Evolutionary conservation across 1,140 invertebrate species (phyloP), one percentile per base, ranked within the genome.

Genomic region (Micrasema minimum): DNA sequence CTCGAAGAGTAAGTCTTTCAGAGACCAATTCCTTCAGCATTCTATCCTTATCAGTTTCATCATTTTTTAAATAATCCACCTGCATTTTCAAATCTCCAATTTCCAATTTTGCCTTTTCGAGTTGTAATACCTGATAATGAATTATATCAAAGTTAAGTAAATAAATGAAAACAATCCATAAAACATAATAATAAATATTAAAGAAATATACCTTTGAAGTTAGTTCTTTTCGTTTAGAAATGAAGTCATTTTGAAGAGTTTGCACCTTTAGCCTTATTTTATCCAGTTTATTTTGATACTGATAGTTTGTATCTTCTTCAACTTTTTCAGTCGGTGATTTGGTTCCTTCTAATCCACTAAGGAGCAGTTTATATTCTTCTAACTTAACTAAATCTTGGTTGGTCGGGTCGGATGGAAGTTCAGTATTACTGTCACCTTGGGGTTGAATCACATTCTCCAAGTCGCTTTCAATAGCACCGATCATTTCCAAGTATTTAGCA

Each of bases 241-340:
- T 85, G 0, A 89, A 73, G 55, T 88, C 85, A 67, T 88, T 87
- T 55, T 88, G 85, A 45, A 89, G 75, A 76, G 87, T 81, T 55
- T 82, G 78, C 37, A 90, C 85, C 76, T 90, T 85, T 68, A 88
- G 85, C 61, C 80, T 79, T 14, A 85, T 83, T 72, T 80, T 83
- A 0, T 76, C 77, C 7, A 85, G 50, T 35, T 82, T 80, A 55
- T 78, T 80, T 74, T 80, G 81, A 45, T 82, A 81, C 72, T 80
- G 80, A 55, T 81, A 80, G 18, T 62, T 77, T 22, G 57, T 77
- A 26, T 1, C 79, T 76, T 20, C 79, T 66, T 46, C 79, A 77
- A 3, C 73, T 35, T 79, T 77, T 7, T 72, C 75, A 9, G 20
- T 22, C 10, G 55, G 51, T 16, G 70, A 69, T 53, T 23, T 70